These are phyloP conservation scores for Lamprotornis superbus DNA, from an alignment of 2,113 vertebrate genomes.

Conservation along the genomic window DNA sequence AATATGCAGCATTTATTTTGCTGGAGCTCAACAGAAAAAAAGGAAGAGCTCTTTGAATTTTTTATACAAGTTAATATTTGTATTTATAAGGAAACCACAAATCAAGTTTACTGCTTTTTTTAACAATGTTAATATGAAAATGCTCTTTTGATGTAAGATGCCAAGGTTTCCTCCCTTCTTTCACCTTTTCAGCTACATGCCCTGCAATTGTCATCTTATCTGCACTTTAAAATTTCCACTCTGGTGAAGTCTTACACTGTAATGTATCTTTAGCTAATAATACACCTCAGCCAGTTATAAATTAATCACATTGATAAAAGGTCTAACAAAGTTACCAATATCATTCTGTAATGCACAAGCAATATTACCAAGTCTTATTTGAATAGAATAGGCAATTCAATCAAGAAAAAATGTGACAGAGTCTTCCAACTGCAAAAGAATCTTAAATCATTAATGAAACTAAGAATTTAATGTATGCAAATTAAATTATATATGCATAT, in stretches of 20 bases:
- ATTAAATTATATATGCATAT: constrained; percentile 71
- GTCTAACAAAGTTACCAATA: constrained; percentile 46
- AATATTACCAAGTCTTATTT: constrained; percentile 28
- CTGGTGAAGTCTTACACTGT: background rate
- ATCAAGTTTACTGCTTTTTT: background rate
- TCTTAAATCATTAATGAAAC: constrained; percentile 67
- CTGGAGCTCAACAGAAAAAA: background rate
- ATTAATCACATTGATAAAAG: constrained; percentile 40
- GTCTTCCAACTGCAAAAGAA: constrained; percentile 47
- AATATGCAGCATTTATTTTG: background rate
- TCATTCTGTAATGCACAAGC: background rate
- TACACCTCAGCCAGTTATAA: background rate
- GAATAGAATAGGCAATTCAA: constrained; percentile 49
- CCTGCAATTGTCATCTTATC: background rate
- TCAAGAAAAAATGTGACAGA: constrained; percentile 33
- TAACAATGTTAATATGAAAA: background rate
- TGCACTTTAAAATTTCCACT: background rate
- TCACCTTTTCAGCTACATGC: background rate
- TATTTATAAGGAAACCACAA: background rate
- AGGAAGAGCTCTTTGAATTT: background rate
- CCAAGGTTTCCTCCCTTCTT: background rate
- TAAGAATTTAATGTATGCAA: constrained; percentile 68
- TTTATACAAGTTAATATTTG: background rate
- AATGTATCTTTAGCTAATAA: constrained; percentile 17
- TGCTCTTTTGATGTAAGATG: background rate